A percentile compares a stretch with the other conserved stretches of the same genome.
Evolutionary conservation across 2,888 invertebrate species (phyloP).

Genomic region (Phymatocera aterrima): DNA sequence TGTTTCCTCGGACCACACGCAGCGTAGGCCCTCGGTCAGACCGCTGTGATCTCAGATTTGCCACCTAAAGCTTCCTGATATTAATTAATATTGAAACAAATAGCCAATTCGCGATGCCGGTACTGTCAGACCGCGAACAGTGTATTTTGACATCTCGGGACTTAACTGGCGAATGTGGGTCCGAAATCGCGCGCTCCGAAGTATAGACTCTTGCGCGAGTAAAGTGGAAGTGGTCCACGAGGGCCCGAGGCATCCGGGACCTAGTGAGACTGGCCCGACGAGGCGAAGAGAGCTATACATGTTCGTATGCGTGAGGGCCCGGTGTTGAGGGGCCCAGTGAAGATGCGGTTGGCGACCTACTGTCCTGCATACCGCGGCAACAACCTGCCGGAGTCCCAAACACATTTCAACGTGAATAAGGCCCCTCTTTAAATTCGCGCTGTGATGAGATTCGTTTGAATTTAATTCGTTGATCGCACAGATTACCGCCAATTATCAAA

Average conservation of each 20-base stretch:
- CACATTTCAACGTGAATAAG: conserved; percentile 18
- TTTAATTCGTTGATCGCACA: too few species aligned
- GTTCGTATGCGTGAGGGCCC: conserved; percentile 21
- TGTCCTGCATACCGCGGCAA: conserved; percentile 67
- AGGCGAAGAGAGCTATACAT: conserved; percentile 37
- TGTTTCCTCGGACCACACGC: not conserved
- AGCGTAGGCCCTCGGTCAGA: too few species aligned
- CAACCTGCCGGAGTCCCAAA: conserved; percentile 37
- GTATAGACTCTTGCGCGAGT: conserved; percentile 40
- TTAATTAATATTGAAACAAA: not conserved
- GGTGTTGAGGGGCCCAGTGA: conserved; percentile 32
- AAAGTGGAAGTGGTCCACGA: conserved; percentile 46
- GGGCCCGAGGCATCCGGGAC: conserved; percentile 44
- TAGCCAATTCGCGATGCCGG: not conserved
- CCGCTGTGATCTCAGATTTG: not conserved
- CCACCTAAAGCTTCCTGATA: not conserved
- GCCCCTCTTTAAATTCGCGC: not conserved
- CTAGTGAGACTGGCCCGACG: conserved; percentile 20
- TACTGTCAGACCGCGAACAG: not conserved
- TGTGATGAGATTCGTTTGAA: not conserved
- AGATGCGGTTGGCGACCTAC: conserved; percentile 63
- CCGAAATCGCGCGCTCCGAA: conserved; percentile 41
- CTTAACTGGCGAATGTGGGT: conserved; percentile 37
- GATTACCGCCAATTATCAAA: not conserved
- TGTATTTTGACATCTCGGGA: conserved; percentile 37